A percentile compares a stretch with the other conserved stretches of the same genome.
phyloP scores from a whole-genome alignment of 2,888 invertebrate genomes.

The Yponomeuta cagnagella region DNA sequence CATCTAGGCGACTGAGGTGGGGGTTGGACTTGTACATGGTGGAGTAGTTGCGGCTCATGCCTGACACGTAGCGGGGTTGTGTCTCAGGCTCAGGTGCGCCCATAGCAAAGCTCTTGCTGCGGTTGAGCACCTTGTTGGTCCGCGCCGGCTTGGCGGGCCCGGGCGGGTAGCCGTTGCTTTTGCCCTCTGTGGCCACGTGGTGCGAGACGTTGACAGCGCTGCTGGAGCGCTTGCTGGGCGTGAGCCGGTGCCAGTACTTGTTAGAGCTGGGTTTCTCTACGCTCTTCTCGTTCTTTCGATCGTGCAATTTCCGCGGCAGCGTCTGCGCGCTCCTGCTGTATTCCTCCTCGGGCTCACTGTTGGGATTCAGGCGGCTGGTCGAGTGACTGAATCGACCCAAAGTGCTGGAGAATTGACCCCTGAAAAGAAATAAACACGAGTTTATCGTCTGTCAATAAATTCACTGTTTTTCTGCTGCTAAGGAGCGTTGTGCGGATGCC shows the following conservation, averaged over 20 bases:
- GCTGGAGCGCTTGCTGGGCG: slow-evolving; percentile 72
- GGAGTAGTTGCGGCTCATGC: slow-evolving; percentile 67
- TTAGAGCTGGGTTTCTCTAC: slow-evolving; percentile 58
- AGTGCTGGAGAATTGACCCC: slow-evolving; percentile 82
- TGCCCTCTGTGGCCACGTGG: slow-evolving; percentile 54
- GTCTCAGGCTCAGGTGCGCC: slow-evolving; percentile 77
- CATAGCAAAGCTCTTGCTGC: slow-evolving; percentile 91
- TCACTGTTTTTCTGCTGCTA: neutral
- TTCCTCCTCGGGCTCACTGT: slow-evolving; percentile 68
- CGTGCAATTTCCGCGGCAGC: slow-evolving; percentile 80
- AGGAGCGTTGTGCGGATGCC: slow-evolving; percentile 32
- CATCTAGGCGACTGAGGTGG: slow-evolving; percentile 82
- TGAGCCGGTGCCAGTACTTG: slow-evolving; percentile 67
- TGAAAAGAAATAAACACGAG: slow-evolving; percentile 62
- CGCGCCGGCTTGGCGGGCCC: slow-evolving; percentile 87
- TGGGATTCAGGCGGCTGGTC: slow-evolving; percentile 80
- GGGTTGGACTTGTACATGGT: slow-evolving; percentile 86
- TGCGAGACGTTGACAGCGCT: slow-evolving; percentile 79
- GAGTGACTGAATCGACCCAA: slow-evolving; percentile 90
- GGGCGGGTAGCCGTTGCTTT: slow-evolving; percentile 66
- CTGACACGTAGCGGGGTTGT: slow-evolving; percentile 63
- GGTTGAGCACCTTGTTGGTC: slow-evolving; percentile 84
- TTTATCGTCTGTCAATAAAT: neutral
- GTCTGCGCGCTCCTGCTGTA: slow-evolving; percentile 83
- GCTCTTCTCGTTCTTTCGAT: slow-evolving; percentile 58